Conservation (phyloP, 2,888 invertebrate genomes). For the Amphipoea oculea region DNA sequence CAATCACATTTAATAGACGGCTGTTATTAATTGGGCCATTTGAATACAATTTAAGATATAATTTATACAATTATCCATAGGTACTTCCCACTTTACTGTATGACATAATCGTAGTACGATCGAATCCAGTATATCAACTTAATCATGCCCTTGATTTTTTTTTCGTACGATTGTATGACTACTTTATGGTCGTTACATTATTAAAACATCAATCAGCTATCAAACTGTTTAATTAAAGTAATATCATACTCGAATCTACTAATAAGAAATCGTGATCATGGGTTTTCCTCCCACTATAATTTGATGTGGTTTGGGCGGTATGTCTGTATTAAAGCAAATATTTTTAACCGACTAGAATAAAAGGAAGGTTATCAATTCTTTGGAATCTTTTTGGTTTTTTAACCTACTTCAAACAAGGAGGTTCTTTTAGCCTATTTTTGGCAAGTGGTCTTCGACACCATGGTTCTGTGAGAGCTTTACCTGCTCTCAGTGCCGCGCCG, state of each 20-base stretch:
- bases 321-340: neutral
- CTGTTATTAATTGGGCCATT: slow-evolving; percentile 67
- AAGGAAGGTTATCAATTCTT: neutral
- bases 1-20: slow-evolving; percentile 64
- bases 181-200: slow-evolving; percentile 30
- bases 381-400: neutral
- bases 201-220: slow-evolving; percentile 46
- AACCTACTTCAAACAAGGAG: no score
- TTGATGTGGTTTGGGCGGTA: neutral
- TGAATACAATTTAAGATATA: slow-evolving; percentile 62
- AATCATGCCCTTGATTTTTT: slow-evolving; percentile 52
- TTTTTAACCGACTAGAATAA: neutral
- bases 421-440: neutral
- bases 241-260: slow-evolving; percentile 15
- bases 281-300: slow-evolving; percentile 26
- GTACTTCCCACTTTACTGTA: slow-evolving; percentile 26
- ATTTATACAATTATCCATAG: slow-evolving; percentile 1
- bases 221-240: slow-evolving; percentile 30
- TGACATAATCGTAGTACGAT: slow-evolving; percentile 24
- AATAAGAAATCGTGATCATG: slow-evolving; percentile 36
- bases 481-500: no score
- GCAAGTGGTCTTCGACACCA: neutral
- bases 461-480: no score
- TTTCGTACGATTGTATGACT: neutral
- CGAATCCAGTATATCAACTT: slow-evolving; percentile 17